A percentile compares a stretch with the other conserved stretches of the same genome.
phyloP scores from a whole-genome alignment of 2,888 invertebrate species.

The Thymelicus sylvestris region DNA sequence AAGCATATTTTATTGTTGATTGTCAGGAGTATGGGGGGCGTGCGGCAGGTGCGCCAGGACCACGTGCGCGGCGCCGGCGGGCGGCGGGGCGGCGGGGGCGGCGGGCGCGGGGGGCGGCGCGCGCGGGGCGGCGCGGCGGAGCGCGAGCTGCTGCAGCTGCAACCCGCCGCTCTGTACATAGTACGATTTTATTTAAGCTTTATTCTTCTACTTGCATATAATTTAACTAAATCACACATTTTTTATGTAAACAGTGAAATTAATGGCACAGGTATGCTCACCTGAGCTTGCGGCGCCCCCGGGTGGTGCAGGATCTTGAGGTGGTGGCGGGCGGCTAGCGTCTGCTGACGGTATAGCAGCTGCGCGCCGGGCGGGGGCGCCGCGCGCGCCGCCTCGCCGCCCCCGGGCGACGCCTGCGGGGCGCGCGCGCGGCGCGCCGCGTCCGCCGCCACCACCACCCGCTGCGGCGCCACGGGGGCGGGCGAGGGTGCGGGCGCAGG shows the following conservation, averaged over 20 bases:
- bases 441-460: conserved; percentile 60
- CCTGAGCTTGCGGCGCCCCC: conserved; percentile 60
- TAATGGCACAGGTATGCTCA: conserved; percentile 24
- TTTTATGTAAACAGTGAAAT: not conserved
- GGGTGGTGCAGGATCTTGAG: conserved; percentile 77
- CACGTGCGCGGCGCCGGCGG: conserved; percentile 49
- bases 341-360: conserved; percentile 87
- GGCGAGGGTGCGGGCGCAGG: conserved; percentile 64
- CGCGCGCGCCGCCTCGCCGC: conserved; percentile 67
- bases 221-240: too few relatives aligned
- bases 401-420: conserved; percentile 61
- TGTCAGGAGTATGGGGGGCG: conserved; percentile 52
- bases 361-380: conserved; percentile 53
- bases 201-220: not conserved
- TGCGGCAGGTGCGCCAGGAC: conserved; percentile 66
- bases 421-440: conserved; percentile 72
- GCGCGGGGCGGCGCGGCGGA: conserved; percentile 58
- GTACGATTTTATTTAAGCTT: not conserved
- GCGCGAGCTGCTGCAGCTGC: conserved; percentile 84
- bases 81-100: conserved; percentile 57
- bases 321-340: conserved; percentile 73
- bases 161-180: conserved; percentile 57
- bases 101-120: conserved; percentile 53
- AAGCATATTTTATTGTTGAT: conserved; percentile 57
- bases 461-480: conserved; percentile 52